Percentiles rank a stretch among this genome's conserved stretches.
These are phyloP conservation scores for Urocitellus parryii DNA, from an alignment of 2,113 vertebrate genomes.

Conservation along the genomic window DNA sequence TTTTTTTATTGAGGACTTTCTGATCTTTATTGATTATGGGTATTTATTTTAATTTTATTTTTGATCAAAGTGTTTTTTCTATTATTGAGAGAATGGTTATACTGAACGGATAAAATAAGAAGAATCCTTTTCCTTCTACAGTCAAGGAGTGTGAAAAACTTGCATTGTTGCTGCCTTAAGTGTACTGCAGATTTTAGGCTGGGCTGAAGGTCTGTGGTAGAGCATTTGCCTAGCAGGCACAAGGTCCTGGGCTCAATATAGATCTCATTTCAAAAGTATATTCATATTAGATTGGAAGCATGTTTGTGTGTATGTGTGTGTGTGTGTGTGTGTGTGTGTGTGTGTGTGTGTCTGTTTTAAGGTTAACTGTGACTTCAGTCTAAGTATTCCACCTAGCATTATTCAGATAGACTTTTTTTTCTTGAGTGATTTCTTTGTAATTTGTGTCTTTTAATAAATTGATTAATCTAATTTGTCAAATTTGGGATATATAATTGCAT, in stretches of 20 bases:
- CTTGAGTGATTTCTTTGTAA: no score
- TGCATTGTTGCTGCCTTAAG: not conserved
- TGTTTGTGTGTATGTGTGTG: no score
- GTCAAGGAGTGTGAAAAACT: not conserved
- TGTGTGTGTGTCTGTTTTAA: no score
- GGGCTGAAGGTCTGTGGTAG: not conserved
- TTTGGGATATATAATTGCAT: no score
- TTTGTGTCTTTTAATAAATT: no score
- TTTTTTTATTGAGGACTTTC: not conserved
- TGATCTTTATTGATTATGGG: not conserved
- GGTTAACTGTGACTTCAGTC: no score
- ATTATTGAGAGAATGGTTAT: not conserved
- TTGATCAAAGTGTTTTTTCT: not conserved
- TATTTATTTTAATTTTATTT: not conserved
- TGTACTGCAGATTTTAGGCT: not conserved
- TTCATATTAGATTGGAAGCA: no score
- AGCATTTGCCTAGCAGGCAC: not conserved
- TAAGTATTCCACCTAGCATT: no score
- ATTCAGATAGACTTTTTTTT: no score
- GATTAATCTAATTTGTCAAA: no score
- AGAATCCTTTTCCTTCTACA: not conserved
- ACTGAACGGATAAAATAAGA: not conserved
- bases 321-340: no score
- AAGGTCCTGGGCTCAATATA: not conserved
- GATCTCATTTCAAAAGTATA: not conserved